A percentile compares a stretch with the other conserved stretches of the same genome.
Evolutionary conservation across 2,113 vertebrate species (phyloP).

Genomic region (Nothoprocta perdicaria): DNA sequence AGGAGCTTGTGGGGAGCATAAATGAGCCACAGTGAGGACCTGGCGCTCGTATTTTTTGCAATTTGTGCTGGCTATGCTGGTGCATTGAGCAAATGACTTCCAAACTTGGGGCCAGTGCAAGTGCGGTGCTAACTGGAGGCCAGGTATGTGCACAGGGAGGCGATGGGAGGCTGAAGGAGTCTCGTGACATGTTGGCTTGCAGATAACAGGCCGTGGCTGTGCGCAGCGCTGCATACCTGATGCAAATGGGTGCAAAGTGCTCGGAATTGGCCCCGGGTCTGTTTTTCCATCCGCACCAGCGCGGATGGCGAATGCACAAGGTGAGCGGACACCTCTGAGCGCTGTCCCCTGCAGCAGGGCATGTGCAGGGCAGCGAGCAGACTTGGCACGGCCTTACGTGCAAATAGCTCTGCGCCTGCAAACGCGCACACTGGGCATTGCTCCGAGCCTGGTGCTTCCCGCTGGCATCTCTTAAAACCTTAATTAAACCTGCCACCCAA

Average conservation of each 20-base stretch:
- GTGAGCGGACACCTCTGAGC: background rate
- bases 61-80: background rate
- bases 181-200: background rate
- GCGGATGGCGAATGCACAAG: background rate
- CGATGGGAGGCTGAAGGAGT: background rate
- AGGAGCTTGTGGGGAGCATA: fast-evolving
- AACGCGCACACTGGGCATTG: too few relatives aligned
- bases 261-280: background rate
- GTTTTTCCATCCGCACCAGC: background rate
- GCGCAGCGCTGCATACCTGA: background rate
- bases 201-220: background rate
- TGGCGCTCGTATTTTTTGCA: background rate
- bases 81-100: too few relatives aligned
- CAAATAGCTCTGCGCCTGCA: too few relatives aligned
- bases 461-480: background rate
- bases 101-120: background rate
- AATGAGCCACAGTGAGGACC: background rate
- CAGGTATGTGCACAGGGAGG: background rate
- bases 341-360: fast-evolving
- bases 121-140: fast-evolving
- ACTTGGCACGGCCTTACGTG: too few relatives aligned
- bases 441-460: background rate
- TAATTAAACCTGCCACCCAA: background rate
- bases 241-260: background rate
- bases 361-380: background rate